Evolutionary conservation across 2,888 invertebrate species (phyloP), one percentile per base, ranked within the genome.

Genomic region (Reticulitermes lucifugus): DNA sequence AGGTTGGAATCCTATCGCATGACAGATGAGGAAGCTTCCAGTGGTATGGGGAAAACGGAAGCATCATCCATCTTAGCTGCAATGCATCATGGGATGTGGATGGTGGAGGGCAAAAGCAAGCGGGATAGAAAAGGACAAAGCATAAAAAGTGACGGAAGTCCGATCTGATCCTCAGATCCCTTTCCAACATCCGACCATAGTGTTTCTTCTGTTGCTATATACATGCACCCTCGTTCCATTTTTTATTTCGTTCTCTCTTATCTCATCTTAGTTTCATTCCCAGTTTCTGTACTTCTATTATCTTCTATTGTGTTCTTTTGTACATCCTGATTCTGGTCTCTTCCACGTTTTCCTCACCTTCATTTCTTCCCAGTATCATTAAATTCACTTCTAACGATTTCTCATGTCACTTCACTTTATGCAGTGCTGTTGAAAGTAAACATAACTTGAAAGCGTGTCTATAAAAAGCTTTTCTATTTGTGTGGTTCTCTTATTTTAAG

Each of bases 71-170:
- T 85, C 85, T 85, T 85, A 85, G 83, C 73, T 85, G 85, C 79
- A 71, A 85, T 83, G 85, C 83, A 85, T 85, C 85, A 85, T 85
- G 85, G 85, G 79, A 70, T 71, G 85, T 79, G 85, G 83, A 85
- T 81, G 85, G 81, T 55, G 71, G 79, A 80, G 84, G 80, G 83
- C 43, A 43, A 43, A 83, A 73, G 51, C 83, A 71, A 43, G 70
- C 43, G 80, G 73, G 83, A 70, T 35, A 81, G 70, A 70, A 81
- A 70, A 43, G 41, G 81, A 79, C 46, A 29, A 21, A 55, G 81
- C 18, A 60, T 59, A 80, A 80, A 80, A 80, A 80, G 77, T 83
- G 85, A 85, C 85, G 85, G 85, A 85, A 85, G 85, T 85, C 85
- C 71, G 83, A 85, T 83, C 85, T 83, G 79, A 85, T 85, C 85